Evolutionary conservation across 2,797 vertebrate genomes (phyloP).

Genomic region (Chelidonichthys spinosus): DNA sequence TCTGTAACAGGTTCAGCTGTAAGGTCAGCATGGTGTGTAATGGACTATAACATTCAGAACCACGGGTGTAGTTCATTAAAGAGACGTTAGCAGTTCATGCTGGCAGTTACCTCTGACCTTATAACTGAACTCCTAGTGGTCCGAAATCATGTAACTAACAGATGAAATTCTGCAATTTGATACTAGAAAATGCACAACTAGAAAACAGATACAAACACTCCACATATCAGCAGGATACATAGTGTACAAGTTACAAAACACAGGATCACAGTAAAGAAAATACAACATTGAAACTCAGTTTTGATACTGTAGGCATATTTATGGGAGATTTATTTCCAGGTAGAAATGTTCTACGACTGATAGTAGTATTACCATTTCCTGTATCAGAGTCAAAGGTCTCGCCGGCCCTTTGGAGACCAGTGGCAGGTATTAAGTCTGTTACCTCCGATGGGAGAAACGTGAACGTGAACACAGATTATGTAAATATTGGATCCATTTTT

Average conservation of each 20-base stretch:
- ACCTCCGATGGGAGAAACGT: too few relatives aligned
- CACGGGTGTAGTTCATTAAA: neutral
- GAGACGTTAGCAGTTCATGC: neutral
- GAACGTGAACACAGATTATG: too few relatives aligned
- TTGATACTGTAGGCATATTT: too few relatives aligned
- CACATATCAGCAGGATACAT: neutral
- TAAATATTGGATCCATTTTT: too few relatives aligned
- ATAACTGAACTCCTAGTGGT: neutral
- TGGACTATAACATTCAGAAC: neutral
- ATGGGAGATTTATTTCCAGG: too few relatives aligned
- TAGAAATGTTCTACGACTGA: too few relatives aligned
- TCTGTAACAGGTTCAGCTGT: neutral
- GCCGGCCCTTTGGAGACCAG: too few relatives aligned
- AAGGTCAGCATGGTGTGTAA: neutral
- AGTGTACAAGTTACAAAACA: neutral
- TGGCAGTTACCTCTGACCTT: neutral
- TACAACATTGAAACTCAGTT: too few relatives aligned
- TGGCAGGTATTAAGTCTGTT: too few relatives aligned
- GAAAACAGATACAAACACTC: neutral
- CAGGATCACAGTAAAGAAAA: too few relatives aligned
- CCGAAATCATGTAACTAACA: neutral
- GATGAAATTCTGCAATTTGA: conserved; percentile 1
- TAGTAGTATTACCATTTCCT: too few relatives aligned
- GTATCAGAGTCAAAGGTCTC: too few relatives aligned
- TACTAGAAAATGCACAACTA: neutral